These are phyloP conservation scores for Carcina quercana DNA, from an alignment of 2,888 invertebrate species.

Conservation along the genomic window DNA sequence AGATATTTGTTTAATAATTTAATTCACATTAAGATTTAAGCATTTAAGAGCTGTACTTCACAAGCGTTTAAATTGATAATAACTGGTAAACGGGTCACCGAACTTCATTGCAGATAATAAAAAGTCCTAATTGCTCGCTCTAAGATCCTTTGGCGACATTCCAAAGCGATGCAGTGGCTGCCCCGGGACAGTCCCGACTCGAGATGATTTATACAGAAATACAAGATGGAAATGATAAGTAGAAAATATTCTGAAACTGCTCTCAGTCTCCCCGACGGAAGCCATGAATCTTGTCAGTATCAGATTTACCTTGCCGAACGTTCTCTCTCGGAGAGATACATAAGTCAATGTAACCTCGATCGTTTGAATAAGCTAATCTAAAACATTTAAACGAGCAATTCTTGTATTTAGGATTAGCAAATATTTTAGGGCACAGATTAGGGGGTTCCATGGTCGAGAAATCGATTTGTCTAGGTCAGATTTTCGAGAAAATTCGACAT, in stretches of 20 bases:
- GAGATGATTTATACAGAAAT: conserved; percentile 14
- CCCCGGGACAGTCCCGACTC: conserved; percentile 8
- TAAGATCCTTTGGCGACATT: conserved; percentile 23
- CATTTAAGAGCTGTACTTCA: too few relatives aligned
- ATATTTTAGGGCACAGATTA: background rate
- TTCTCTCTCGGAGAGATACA: background rate
- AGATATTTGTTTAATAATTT: too few relatives aligned
- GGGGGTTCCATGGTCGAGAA: too few relatives aligned
- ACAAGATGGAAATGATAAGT: conserved; percentile 13
- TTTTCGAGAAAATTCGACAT: too few relatives aligned
- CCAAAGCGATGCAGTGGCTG: conserved; percentile 23
- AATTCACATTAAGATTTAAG: too few relatives aligned
- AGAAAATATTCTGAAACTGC: conserved; percentile 5
- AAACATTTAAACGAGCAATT: too few relatives aligned
- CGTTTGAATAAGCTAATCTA: background rate
- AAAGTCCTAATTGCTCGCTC: conserved; percentile 25
- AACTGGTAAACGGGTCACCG: conserved; percentile 1
- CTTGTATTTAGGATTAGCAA: background rate
- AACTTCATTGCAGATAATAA: conserved; percentile 16
- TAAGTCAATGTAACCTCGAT: background rate
- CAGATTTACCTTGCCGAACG: conserved; percentile 1
- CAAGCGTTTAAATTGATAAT: too few relatives aligned
- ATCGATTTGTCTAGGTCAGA: too few relatives aligned
- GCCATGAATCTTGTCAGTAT: conserved; percentile 9
- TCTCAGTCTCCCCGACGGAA: conserved; percentile 3